Evolutionary conservation across 2,113 vertebrate species (phyloP).

Genomic region (Neolamprologus sp.): DNA sequence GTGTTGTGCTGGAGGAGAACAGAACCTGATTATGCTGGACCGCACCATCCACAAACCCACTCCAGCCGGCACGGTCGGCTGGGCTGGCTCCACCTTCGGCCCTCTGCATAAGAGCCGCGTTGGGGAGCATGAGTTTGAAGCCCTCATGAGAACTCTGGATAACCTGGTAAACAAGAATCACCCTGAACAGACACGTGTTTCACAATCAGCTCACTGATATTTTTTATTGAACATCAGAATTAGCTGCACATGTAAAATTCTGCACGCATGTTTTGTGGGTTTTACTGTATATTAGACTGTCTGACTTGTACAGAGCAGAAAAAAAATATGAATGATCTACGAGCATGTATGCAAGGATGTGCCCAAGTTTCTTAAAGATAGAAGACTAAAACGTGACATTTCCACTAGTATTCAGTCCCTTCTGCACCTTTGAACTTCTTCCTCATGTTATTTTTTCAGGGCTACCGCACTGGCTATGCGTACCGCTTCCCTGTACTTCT

Average conservation of each 20-base stretch:
- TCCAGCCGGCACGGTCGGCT: slow-evolving; percentile 80
- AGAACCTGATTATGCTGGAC: slow-evolving; percentile 90
- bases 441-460: slow-evolving; percentile 58
- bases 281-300: background rate
- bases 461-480: slow-evolving; percentile 90
- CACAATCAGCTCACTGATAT: background rate
- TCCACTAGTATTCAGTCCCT: background rate
- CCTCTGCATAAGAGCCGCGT: slow-evolving; percentile 90
- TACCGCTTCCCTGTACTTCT: slow-evolving; percentile 92
- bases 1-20: slow-evolving; percentile 79
- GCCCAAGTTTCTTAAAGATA: background rate
- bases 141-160: slow-evolving; percentile 96
- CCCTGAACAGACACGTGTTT: background rate
- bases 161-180: slow-evolving; percentile 75
- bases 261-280: background rate
- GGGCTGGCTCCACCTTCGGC: slow-evolving; percentile 90
- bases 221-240: background rate
- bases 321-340: rapidly evolving
- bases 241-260: background rate
- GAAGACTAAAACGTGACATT: background rate
- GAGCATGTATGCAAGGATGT: background rate
- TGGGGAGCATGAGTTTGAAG: slow-evolving; percentile 94
- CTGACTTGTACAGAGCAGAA: background rate
- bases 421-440: background rate
- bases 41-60: slow-evolving; percentile 77